These are phyloP conservation scores for Danaus plexippus DNA, from an alignment of 1,140 invertebrate species.

Conservation along the genomic window DNA sequence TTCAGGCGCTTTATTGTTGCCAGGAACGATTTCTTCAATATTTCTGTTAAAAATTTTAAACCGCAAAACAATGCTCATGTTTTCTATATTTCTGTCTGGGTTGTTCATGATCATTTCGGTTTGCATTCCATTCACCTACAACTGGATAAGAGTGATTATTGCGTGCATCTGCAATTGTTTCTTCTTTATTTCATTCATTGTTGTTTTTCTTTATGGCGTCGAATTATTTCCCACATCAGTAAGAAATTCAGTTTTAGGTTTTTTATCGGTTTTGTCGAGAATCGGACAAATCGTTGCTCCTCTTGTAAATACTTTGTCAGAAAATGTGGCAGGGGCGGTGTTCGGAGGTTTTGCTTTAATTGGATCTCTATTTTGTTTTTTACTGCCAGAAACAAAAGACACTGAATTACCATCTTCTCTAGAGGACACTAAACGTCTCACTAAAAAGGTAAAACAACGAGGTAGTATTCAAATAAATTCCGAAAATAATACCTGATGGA, in stretches of 20 bases:
- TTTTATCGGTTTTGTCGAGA: slow-evolving; percentile 70
- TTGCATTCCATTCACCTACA: slow-evolving; percentile 48
- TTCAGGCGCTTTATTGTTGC: slow-evolving; percentile 75
- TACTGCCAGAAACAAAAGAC: slow-evolving; percentile 70
- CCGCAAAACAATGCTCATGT: slow-evolving; percentile 74
- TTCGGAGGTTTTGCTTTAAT: slow-evolving; percentile 76
- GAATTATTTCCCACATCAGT: slow-evolving; percentile 74
- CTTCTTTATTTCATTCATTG: slow-evolving; percentile 70
- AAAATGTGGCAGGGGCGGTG: slow-evolving; percentile 73
- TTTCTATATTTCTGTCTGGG: slow-evolving; percentile 73
- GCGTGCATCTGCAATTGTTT: slow-evolving; percentile 73
- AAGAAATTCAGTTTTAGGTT: slow-evolving; percentile 71
- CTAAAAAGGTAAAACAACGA: neutral
- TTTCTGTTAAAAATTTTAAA: slow-evolving; percentile 75
- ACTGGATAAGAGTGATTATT: slow-evolving; percentile 48
- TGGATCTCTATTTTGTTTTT: slow-evolving; percentile 73
- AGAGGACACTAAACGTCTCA: slow-evolving; percentile 31
- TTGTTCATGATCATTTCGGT: slow-evolving; percentile 74
- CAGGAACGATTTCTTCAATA: slow-evolving; percentile 77
- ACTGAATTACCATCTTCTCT: slow-evolving; percentile 43
- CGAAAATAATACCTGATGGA: too few relatives aligned
- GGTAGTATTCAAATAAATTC: too few relatives aligned
- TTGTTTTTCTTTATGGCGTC: slow-evolving; percentile 71
- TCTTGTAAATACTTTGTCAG: slow-evolving; percentile 47
- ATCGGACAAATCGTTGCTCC: slow-evolving; percentile 71